Conservation (phyloP, 2,797 vertebrate genomes). For the Cryptoprocta ferox region DNA sequence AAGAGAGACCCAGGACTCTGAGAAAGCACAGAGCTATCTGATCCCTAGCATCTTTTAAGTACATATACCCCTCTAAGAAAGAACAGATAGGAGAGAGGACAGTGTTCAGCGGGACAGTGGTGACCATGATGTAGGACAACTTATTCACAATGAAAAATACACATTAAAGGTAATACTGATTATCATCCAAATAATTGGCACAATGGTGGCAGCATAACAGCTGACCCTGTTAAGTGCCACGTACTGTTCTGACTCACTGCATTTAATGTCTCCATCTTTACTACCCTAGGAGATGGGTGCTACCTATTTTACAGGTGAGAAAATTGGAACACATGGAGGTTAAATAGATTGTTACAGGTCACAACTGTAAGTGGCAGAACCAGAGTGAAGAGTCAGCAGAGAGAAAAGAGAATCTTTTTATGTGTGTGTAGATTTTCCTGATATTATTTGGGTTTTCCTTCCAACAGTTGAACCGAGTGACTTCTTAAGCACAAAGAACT, state of each 20-base stretch:
- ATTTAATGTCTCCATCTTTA: neutral
- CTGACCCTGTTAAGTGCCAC: neutral
- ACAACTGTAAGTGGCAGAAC: neutral
- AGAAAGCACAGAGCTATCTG: neutral
- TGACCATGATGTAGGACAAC: neutral
- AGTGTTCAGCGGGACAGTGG: neutral
- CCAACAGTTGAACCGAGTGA: neutral
- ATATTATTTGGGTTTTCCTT: conserved; percentile 9
- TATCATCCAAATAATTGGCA: neutral
- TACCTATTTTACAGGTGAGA: neutral
- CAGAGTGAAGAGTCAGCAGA: neutral
- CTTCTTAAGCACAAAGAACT: neutral
- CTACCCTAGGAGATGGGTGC: neutral
- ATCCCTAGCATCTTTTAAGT: neutral
- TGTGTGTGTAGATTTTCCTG: neutral
- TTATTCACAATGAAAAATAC: neutral
- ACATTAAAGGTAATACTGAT: neutral
- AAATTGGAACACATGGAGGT: neutral
- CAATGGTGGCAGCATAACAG: neutral
- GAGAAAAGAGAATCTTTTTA: neutral
- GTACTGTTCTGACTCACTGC: neutral
- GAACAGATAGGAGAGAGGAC: neutral
- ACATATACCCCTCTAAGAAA: neutral
- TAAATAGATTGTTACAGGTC: neutral
- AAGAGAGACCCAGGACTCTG: neutral